Evolutionary conservation across 2,113 vertebrate genomes (phyloP).

Genomic region (Lipotes vexillifer): DNA sequence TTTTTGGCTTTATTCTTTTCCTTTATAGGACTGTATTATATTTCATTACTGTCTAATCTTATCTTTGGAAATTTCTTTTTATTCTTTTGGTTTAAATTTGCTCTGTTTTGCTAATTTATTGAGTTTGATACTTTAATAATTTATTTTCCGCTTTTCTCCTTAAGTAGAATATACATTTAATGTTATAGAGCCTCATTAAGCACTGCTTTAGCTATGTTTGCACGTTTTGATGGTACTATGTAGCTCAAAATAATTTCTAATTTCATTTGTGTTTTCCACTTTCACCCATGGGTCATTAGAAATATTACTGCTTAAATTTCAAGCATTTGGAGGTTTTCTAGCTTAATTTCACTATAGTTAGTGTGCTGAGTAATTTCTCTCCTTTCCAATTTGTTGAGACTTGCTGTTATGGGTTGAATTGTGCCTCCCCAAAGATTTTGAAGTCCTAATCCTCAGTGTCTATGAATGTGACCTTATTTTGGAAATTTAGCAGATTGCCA

Average conservation of each 20-base stretch:
- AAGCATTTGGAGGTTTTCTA: background rate
- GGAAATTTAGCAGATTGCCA: background rate
- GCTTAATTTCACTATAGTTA: background rate
- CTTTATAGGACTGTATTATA: background rate
- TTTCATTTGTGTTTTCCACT: background rate
- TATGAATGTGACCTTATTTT: background rate
- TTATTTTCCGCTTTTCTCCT: background rate
- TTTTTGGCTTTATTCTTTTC: background rate
- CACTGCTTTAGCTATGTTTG: background rate
- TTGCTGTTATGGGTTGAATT: background rate
- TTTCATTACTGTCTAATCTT: background rate
- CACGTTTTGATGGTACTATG: background rate
- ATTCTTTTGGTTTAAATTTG: background rate
- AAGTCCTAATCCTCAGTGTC: background rate
- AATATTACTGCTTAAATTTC: background rate
- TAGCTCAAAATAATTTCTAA: background rate
- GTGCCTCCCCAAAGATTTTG: background rate
- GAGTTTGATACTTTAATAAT: background rate
- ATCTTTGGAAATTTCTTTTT: background rate
- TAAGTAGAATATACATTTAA: background rate
- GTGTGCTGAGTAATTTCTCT: background rate
- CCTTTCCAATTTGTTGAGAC: background rate
- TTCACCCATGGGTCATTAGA: background rate
- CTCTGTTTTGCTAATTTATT: background rate
- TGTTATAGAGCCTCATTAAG: background rate